Percentiles rank a stretch among this genome's conserved stretches.
phyloP scores from a whole-genome alignment of 2,888 invertebrate species.

The Nomada fabriciana region DNA sequence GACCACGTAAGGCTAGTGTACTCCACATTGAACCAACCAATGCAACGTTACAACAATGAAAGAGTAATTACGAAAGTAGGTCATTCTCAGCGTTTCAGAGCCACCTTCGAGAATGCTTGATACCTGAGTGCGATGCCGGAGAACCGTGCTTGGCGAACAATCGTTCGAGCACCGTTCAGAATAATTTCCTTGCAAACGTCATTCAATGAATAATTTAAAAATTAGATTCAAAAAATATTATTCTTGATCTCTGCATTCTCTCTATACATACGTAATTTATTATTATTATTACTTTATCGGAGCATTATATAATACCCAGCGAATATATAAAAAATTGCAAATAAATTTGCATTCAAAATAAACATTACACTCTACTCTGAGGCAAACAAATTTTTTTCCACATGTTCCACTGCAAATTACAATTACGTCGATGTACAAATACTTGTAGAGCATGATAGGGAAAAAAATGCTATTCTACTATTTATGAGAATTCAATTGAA shows the following conservation, averaged over 20 bases:
- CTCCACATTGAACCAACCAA: slow-evolving; percentile 34
- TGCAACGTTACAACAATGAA: slow-evolving; percentile 61
- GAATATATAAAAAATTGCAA: too few species aligned
- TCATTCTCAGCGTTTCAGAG: slow-evolving; percentile 52
- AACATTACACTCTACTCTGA: too few species aligned
- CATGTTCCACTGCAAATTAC: too few species aligned
- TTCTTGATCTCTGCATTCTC: neutral
- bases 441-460: too few species aligned
- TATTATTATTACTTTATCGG: too few species aligned
- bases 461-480: neutral
- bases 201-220: neutral
- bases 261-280: too few species aligned
- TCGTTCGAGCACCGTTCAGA: neutral
- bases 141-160: neutral
- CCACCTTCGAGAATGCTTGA: slow-evolving; percentile 49
- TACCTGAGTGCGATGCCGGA: slow-evolving; percentile 45
- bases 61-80: slow-evolving; percentile 67
- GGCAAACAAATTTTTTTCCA: too few species aligned
- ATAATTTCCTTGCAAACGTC: neutral
- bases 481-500: neutral
- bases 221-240: neutral
- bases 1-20: slow-evolving; percentile 47
- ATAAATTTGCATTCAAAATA: too few species aligned
- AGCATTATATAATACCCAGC: too few species aligned
- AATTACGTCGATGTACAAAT: too few species aligned